Evolutionary conservation across 2,797 vertebrate species (phyloP).

Genomic region (Nannoperca australis): DNA sequence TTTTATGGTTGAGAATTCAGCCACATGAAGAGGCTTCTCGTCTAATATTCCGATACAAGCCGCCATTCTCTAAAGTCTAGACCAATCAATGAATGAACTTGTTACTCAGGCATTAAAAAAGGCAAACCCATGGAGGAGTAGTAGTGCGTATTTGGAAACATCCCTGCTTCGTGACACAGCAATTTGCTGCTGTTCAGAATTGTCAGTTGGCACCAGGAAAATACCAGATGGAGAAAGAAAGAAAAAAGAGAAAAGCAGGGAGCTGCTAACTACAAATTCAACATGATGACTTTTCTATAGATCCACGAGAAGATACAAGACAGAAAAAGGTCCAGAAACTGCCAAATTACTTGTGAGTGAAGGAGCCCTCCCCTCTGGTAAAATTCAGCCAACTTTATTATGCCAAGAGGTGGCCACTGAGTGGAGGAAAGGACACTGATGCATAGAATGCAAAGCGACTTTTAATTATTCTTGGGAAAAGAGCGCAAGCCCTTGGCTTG

Average conservation of each 20-base stretch:
- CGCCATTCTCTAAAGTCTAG: constrained; percentile 45
- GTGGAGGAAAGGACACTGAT: constrained; percentile 73
- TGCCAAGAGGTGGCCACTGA: constrained; percentile 68
- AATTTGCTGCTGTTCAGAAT: constrained; percentile 45
- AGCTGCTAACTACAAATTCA: constrained; percentile 12
- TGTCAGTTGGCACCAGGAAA: constrained; percentile 2
- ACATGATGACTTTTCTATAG: constrained; percentile 23
- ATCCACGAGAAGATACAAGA: constrained; percentile 34
- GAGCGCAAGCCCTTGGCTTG: constrained; percentile 80
- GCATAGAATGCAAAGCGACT: constrained; percentile 75
- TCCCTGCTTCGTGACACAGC: constrained; percentile 52
- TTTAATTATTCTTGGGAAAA: constrained; percentile 82
- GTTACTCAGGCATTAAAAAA: constrained; percentile 55
- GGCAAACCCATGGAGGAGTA: constrained; percentile 36
- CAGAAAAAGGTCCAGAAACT: constrained; percentile 43
- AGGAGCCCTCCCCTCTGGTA: constrained; percentile 43
- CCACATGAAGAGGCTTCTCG: constrained; percentile 46
- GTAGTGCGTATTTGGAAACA: constrained; percentile 49
- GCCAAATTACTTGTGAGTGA: constrained; percentile 41
- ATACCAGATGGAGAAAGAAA: constrained; percentile 1
- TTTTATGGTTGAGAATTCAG: constrained; percentile 41
- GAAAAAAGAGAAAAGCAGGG: constrained; percentile 1
- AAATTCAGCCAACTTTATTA: constrained; percentile 57
- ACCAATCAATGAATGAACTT: constrained; percentile 63
- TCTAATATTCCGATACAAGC: constrained; percentile 49